phyloP scores from a whole-genome alignment of 2,888 invertebrate species.

The Acronicta aceris region DNA sequence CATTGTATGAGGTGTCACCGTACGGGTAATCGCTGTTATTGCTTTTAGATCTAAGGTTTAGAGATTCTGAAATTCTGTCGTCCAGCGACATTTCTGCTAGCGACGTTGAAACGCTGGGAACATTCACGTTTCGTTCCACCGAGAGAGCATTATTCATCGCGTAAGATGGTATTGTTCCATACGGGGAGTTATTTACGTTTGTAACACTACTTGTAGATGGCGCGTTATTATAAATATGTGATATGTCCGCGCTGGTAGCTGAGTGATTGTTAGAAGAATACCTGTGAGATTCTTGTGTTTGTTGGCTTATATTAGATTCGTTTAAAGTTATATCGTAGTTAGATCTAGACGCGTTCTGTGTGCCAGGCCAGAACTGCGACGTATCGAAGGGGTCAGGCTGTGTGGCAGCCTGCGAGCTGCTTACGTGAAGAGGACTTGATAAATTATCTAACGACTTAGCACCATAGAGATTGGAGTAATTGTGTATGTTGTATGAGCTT shows the following conservation, averaged over 20 bases:
- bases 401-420: conserved; percentile 41
- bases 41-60: conserved; percentile 84
- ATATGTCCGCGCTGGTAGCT: conserved; percentile 53
- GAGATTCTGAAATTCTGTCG: conserved; percentile 84
- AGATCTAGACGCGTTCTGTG: conserved; percentile 49
- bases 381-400: conserved; percentile 79
- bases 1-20: conserved; percentile 66
- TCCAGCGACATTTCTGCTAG: conserved; percentile 81
- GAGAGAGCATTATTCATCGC: conserved; percentile 68
- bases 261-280: conserved; percentile 54
- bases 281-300: conserved; percentile 73
- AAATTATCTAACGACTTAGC: conserved; percentile 83
- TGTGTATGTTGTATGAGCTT: conserved; percentile 62
- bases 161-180: conserved; percentile 66
- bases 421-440: conserved; percentile 50
- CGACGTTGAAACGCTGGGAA: conserved; percentile 60
- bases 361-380: conserved; percentile 74
- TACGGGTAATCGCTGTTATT: conserved; percentile 77
- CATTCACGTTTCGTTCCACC: conserved; percentile 61
- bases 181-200: conserved; percentile 62
- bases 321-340: conserved; percentile 62
- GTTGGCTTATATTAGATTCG: conserved; percentile 46
- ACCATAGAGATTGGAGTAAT: conserved; percentile 72
- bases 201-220: conserved; percentile 61
- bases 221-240: conserved; percentile 69